Evolutionary conservation across 2,888 invertebrate species (phyloP), one percentile per base, ranked within the genome.

Genomic region (Branchipolynoe longqiensis): DNA sequence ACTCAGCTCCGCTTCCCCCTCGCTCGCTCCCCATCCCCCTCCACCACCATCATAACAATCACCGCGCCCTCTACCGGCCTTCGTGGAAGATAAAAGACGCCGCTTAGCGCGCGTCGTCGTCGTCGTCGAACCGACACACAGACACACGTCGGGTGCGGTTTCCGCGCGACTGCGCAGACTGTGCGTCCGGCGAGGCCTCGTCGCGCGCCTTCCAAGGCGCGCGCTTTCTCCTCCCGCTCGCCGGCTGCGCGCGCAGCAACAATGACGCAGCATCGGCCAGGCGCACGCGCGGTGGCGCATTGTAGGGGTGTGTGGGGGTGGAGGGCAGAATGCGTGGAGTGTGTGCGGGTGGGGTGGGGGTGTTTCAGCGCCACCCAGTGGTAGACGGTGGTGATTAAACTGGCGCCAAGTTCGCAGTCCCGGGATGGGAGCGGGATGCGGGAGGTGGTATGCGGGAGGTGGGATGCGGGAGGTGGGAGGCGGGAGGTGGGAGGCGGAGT

Each of bases 331-430:
- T n/a, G n/a, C n/a, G n/a, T n/a, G n/a, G n/a, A n/a, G n/a, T n/a
- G n/a, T n/a, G n/a, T n/a, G n/a, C n/a, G n/a, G n/a, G n/a, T n/a
- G n/a, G n/a, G n/a, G n/a, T n/a, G n/a, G n/a, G n/a, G n/a, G n/a
- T n/a, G n/a, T n/a, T n/a, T n/a, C n/a, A n/a, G n/a, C n/a, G n/a
- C 31, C 1, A 38, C 31, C 31, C 48, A 1, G 18, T n/a, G 18
- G 28, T 78, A 78, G 28, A 41, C 31, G 1, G 78, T 48, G 78
- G 78, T 78, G 78, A 78, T 78, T 78, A 78, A 31, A 28, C 28
- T 48, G 8, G 41, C 31, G 41, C 48, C 78, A 78, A 78, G 78
- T 78, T n/a, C n/a, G n/a, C n/a, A 78, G 78, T 78, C 78, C 78
- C 78, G 28, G 78, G 78, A 78, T 78, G 78, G 78, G 78, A n/a